Evolutionary conservation across 2,113 vertebrate species (phyloP).

Genomic region (Chloroceryle aenea): DNA sequence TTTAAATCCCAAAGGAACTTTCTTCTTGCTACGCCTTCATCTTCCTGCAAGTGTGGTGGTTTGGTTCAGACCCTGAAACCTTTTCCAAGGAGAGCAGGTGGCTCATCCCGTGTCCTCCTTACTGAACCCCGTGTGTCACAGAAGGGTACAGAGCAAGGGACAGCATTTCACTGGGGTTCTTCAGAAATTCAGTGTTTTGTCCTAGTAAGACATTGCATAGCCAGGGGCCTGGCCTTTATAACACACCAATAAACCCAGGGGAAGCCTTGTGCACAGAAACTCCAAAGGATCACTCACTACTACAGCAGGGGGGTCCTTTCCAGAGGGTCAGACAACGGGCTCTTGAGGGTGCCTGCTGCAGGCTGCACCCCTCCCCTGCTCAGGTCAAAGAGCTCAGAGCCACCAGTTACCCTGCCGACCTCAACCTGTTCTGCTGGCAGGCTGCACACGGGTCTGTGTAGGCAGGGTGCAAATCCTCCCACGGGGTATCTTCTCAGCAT

Average conservation of each 20-base stretch:
- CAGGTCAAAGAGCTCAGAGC: rapidly evolving
- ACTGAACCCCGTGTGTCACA: rapidly evolving
- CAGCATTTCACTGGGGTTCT: neutral
- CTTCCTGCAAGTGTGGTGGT: rapidly evolving
- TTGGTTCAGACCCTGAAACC: neutral
- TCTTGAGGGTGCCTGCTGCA: neutral
- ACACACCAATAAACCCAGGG: rapidly evolving
- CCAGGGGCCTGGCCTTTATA: neutral
- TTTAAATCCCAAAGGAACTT: neutral
- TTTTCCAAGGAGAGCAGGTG: neutral
- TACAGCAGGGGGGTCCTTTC: neutral
- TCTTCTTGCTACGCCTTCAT: neutral
- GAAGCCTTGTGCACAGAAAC: neutral
- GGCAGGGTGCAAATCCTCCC: rapidly evolving
- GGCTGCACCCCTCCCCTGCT: neutral
- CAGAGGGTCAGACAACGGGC: too few species aligned
- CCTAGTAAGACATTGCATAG: neutral
- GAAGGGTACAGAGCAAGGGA: neutral
- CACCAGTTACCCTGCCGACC: too few species aligned
- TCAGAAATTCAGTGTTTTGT: neutral
- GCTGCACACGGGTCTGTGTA: too few species aligned
- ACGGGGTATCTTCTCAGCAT: neutral
- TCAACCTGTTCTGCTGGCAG: too few species aligned
- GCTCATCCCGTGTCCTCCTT: neutral
- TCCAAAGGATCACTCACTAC: neutral